Base-by-base conservation (phyloP, 2,888 invertebrate genomes). In the Ormia ochracea region DNA sequence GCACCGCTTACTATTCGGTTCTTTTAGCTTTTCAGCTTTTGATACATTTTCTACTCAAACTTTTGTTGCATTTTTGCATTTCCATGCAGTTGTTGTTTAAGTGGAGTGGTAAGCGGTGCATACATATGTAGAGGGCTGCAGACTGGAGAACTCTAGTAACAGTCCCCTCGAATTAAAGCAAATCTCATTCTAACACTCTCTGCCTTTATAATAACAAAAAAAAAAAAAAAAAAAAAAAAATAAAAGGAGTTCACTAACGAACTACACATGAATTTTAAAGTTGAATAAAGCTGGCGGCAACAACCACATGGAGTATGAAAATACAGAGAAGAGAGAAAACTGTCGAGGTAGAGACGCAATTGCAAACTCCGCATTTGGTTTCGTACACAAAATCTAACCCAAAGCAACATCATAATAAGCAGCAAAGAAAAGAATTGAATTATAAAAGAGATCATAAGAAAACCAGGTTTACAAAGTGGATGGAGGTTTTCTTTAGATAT, bases 381-480 rank as follows among this genome's bases (percentile, higher is more conserved):
- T 33, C 21, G n/a, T 10, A 31, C 33, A 19, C 58, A 6, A n/a
- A 21, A n/a, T 6, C 28, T 31, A 3, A 28, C 10, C 43, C 31
- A 23, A 50, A 50, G 14, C 70, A 21, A 28, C 66, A 14, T 50
- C 45, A 54, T 63, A 48, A 70, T 70, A 63, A 77, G 69, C 76
- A 63, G 63, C 14, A 56, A 31, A 63, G 31, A 63, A 77, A 23
- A 63, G 50, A 12, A 56, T 41, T 43, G 38, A 21, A 56, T n/a
- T n/a, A n/a, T n/a, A 36, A 45, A 43, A 33, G 50, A 74, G 54
- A 36, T 41, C 43, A 5, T 56, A 58, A 48, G 58, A 66, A 66
- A 77, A 77, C 38, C 76, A 77, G 76, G 75, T 77, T 77, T 65
- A 58, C 70, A 70, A 77, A 77, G 76, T 77, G 56, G 48, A 58